Evolutionary conservation across 2,888 invertebrate species (phyloP), one percentile per base, ranked within the genome.

Genomic region (Drosophila nr. fundita): DNA sequence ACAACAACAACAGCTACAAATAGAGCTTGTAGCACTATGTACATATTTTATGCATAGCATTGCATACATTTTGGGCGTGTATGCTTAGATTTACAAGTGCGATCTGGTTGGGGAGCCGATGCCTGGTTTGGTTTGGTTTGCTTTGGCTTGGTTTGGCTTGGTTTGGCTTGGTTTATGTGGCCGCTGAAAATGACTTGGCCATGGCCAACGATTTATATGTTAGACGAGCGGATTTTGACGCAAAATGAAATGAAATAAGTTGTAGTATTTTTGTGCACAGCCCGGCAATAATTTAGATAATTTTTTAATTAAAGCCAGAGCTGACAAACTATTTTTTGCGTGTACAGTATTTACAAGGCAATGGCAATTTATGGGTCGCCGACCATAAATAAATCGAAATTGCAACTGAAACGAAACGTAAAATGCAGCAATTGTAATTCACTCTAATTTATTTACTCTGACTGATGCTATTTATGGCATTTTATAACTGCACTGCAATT

Each of bases 401-500:
- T 63, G 82, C 68, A 69, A 29, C 59, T 53, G 60, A 64, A 68
- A 59, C 45, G 63, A 50, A 48, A 58, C 69, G 76, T 74, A 59
- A 83, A 83, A 77, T 77, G 82, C 77, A 66, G 82, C 78, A 68
- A 75, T 52, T 75, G 74, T 86, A 83, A 78, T 80, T 76, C 75
- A 62, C 64, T 78, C 87, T 87, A 87, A 89, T 87, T 87, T 87
- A 87, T 87, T 90, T 89, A 84, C 87, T 87, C 78, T 52, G 75
- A 57, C 78, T 88, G 67, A 70, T 75, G 75, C 80, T 78, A 85
- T 87, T 90, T 86, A 83, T 90, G 82, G 76, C 87, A 82, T 76
- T 68, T 76, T 63, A 53, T 60, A 63, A 49, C 57, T 68, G 58
- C 38, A 29, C 53, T 52, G 60, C 42, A 40, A 53, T 54, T 64